Evolutionary conservation across 2,888 invertebrate species (phyloP).

Genomic region (Diplolepis rosae): DNA sequence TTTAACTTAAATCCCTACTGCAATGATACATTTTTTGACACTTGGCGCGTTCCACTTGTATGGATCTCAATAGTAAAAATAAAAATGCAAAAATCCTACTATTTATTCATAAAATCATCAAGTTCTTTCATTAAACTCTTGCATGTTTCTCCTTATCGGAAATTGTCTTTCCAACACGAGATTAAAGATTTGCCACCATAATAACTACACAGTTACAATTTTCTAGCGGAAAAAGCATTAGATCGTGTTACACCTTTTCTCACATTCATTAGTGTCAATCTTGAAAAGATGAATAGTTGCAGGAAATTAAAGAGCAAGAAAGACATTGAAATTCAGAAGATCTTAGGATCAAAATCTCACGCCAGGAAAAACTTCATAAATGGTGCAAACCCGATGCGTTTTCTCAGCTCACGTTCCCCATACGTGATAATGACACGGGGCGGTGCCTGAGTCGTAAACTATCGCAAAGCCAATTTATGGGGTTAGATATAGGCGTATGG

Average conservation of each 20-base stretch:
- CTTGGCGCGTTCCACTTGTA: too few species aligned
- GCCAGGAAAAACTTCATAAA: conserved; percentile 35
- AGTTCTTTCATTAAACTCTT: neutral
- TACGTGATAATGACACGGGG: conserved; percentile 70
- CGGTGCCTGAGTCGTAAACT: conserved; percentile 69
- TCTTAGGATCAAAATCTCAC: conserved; percentile 43
- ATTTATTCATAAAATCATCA: neutral
- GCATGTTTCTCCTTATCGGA: neutral
- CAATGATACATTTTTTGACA: too few species aligned
- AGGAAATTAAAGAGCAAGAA: conserved; percentile 16
- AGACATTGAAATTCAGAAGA: conserved; percentile 40
- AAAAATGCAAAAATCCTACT: neutral
- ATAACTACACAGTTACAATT: conserved; percentile 26
- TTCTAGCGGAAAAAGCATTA: conserved; percentile 21
- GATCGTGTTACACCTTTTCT: conserved; percentile 26
- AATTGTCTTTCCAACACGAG: neutral
- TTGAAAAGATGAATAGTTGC: neutral
- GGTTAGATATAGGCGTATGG: conserved; percentile 53
- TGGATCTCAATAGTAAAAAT: too few species aligned
- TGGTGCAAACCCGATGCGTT: conserved; percentile 35
- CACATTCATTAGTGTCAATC: conserved; percentile 29
- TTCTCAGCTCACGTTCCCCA: conserved; percentile 48
- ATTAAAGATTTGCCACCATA: conserved; percentile 1
- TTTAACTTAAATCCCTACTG: too few species aligned
- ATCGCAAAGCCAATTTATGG: conserved; percentile 68